phyloP scores from a whole-genome alignment of 2,888 invertebrate genomes.

The Noctua janthina region DNA sequence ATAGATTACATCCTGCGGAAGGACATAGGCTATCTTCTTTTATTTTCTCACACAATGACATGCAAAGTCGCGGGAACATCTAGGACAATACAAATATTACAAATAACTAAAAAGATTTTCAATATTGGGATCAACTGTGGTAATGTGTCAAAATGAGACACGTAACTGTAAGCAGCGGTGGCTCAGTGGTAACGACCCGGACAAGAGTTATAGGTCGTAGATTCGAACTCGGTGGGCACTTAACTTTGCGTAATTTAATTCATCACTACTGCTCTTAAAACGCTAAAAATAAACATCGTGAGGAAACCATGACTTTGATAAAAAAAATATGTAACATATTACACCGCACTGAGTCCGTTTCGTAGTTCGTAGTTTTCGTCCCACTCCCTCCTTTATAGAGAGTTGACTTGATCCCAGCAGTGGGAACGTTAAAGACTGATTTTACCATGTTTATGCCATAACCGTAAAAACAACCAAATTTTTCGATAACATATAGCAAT shows the following conservation, averaged over 20 bases:
- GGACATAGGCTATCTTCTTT: too few relatives aligned
- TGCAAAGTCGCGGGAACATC: too few relatives aligned
- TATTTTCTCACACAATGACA: too few relatives aligned
- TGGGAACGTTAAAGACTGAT: neutral
- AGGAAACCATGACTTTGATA: neutral
- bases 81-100: neutral
- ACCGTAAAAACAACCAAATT: constrained; percentile 3
- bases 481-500: neutral
- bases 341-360: neutral
- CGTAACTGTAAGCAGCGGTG: neutral
- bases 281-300: neutral
- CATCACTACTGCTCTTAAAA: neutral
- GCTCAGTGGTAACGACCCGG: neutral
- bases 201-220: neutral
- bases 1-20: too few relatives aligned
- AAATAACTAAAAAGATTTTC: neutral
- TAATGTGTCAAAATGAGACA: neutral
- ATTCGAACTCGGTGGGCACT: neutral
- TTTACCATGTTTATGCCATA: neutral
- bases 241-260: neutral
- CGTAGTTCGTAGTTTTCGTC: neutral
- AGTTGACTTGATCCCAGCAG: neutral
- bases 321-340: neutral
- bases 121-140: neutral
- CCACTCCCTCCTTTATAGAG: neutral